Evolutionary conservation across 2,888 invertebrate species (phyloP).

Genomic region (Lacanobia oleracea): DNA sequence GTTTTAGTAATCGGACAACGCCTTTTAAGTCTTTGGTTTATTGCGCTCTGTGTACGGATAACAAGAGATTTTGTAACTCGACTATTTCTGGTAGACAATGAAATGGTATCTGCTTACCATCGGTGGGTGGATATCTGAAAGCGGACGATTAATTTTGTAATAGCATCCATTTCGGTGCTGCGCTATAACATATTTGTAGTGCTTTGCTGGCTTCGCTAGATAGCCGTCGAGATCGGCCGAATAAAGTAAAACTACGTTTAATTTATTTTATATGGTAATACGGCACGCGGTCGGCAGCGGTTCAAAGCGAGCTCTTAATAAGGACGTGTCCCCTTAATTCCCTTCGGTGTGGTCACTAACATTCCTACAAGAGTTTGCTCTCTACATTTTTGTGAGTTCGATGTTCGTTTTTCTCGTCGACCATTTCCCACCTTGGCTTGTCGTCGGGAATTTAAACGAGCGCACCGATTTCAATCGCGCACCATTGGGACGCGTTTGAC

Average conservation of each 20-base stretch:
- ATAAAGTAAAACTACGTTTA: conserved; percentile 71
- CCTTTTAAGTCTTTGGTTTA: conserved; percentile 83
- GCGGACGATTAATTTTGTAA: conserved; percentile 72
- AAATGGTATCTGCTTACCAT: conserved; percentile 74
- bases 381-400: conserved; percentile 83
- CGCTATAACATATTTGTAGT: conserved; percentile 67
- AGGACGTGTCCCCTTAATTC: conserved; percentile 82
- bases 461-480: conserved; percentile 78
- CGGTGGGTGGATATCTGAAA: conserved; percentile 71
- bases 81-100: conserved; percentile 81
- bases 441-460: conserved; percentile 86
- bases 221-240: conserved; percentile 53
- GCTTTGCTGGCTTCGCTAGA: conserved; percentile 62
- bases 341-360: conserved; percentile 79
- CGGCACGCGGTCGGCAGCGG: conserved; percentile 73
- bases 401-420: conserved; percentile 80
- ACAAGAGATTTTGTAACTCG: conserved; percentile 82
- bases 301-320: conserved; percentile 84
- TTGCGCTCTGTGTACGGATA: conserved; percentile 77
- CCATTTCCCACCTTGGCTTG: conserved; percentile 85
- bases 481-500: conserved; percentile 69
- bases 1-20: conserved; percentile 82
- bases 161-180: conserved; percentile 65
- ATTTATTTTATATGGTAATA: conserved; percentile 83
- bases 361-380: conserved; percentile 88